A percentile compares a stretch with the other conserved stretches of the same genome.
phyloP scores from a whole-genome alignment of 2,888 invertebrate genomes.

The Drosophila robusta region DNA sequence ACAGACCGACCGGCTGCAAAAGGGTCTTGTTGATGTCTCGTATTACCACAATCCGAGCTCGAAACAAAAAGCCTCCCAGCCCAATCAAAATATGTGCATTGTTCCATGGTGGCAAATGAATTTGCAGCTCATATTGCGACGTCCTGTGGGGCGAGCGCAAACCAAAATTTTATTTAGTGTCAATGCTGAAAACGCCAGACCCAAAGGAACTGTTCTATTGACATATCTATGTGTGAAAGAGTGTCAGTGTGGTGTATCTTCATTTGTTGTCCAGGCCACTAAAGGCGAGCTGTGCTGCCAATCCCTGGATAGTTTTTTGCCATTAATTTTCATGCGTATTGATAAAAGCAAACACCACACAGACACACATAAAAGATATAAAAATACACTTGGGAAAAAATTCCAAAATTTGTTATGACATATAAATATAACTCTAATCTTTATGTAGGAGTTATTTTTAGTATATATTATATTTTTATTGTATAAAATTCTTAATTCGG shows the following conservation, averaged over 20 bases:
- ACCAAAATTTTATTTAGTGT: conserved; percentile 59
- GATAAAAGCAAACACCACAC: conserved; percentile 47
- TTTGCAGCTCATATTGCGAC: conserved; percentile 53
- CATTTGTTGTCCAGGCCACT: conserved; percentile 26
- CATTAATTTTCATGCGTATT: conserved; percentile 50
- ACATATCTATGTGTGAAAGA: conserved; percentile 3
- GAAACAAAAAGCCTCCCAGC: conserved; percentile 10
- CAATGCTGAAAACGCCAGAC: conserved; percentile 43
- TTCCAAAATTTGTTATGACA: too few species aligned
- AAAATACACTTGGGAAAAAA: not conserved
- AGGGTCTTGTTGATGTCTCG: conserved; percentile 19
- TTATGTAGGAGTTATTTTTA: too few species aligned
- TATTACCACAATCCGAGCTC: conserved; percentile 11
- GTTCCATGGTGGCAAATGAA: conserved; percentile 48
- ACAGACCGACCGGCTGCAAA: conserved; percentile 33
- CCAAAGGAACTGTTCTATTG: conserved; percentile 51
- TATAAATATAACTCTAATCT: too few species aligned
- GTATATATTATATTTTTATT: too few species aligned
- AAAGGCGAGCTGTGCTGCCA: conserved; percentile 29
- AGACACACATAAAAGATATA: not conserved
- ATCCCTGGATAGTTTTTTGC: conserved; percentile 55
- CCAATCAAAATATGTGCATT: conserved; percentile 32
- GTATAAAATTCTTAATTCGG: too few species aligned
- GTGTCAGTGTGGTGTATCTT: not conserved
- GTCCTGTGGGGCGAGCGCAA: conserved; percentile 39